These are phyloP conservation scores for Silvanus unidentatus DNA, from an alignment of 2,888 invertebrate genomes.

Conservation along the genomic window DNA sequence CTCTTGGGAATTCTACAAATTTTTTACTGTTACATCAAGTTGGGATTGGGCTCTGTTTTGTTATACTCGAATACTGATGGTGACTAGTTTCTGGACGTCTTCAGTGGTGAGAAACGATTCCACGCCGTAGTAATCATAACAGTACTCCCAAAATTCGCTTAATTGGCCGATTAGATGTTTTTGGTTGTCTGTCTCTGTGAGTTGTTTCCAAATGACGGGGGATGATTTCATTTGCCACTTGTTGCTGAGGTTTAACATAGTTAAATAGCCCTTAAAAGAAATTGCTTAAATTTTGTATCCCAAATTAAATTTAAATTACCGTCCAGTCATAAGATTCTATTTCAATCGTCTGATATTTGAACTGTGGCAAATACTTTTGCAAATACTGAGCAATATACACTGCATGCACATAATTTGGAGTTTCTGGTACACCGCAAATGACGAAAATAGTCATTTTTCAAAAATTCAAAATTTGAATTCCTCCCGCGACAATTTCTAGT, in stretches of 20 bases:
- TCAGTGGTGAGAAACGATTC: slow-evolving; percentile 35
- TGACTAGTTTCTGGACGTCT: slow-evolving; percentile 23
- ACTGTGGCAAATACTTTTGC: slow-evolving; percentile 50
- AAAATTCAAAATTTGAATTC: too few relatives aligned
- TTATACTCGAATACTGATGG: too few relatives aligned
- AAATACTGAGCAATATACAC: slow-evolving; percentile 53
- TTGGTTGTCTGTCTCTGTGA: slow-evolving; percentile 51
- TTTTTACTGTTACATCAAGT: too few relatives aligned
- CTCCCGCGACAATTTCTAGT: too few relatives aligned
- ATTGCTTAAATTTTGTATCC: slow-evolving; percentile 1
- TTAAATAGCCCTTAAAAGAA: slow-evolving; percentile 47
- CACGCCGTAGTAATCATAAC: slow-evolving; percentile 54
- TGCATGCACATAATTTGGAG: slow-evolving; percentile 50
- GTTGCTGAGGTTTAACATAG: slow-evolving; percentile 48
- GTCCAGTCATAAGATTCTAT: slow-evolving; percentile 49
- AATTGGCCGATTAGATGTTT: slow-evolving; percentile 55
- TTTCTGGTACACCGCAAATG: slow-evolving; percentile 53
- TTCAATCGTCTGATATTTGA: slow-evolving; percentile 50
- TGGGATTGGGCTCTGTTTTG: too few relatives aligned
- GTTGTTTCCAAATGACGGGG: slow-evolving; percentile 59
- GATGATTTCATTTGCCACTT: slow-evolving; percentile 53
- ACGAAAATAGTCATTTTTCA: slow-evolving; percentile 46
- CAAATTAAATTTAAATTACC: slow-evolving; percentile 15
- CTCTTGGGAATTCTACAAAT: too few relatives aligned
- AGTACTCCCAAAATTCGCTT: slow-evolving; percentile 57